A percentile compares a stretch with the other conserved stretches of the same genome.
phyloP scores from a whole-genome alignment of 92 coral and sea anemone genomes.

The Micromussa lordhowensis region DNA sequence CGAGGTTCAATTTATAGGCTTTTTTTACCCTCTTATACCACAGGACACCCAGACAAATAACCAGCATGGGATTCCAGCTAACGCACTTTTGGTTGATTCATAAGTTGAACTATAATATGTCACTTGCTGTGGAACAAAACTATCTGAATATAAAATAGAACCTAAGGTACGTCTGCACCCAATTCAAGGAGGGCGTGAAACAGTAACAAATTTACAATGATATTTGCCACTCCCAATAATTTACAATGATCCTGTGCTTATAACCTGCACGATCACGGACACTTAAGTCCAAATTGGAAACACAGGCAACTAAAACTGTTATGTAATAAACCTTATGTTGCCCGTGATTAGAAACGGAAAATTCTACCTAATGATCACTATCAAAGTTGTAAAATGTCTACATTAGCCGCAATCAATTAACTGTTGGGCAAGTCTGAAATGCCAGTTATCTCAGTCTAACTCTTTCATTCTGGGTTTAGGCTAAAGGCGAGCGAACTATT shows the following conservation, averaged over 20 bases:
- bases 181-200: not conserved
- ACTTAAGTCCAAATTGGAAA: not conserved
- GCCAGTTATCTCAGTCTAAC: too few relatives aligned
- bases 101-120: not conserved
- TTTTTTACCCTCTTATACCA: not conserved
- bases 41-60: not conserved
- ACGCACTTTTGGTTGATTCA: too few relatives aligned
- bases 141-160: not conserved
- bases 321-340: not conserved
- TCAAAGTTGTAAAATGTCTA: not conserved
- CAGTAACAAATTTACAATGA: not conserved
- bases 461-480: too few relatives aligned
- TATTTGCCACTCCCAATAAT: not conserved
- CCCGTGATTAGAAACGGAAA: not conserved
- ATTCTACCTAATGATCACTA: not conserved
- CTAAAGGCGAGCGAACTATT: not conserved
- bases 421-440: too few relatives aligned
- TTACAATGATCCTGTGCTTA: slow-evolving; percentile 5
- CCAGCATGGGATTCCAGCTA: not conserved
- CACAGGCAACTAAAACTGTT: not conserved
- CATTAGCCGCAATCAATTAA: not conserved
- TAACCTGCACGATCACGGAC: not conserved
- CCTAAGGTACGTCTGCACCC: slow-evolving; percentile 11
- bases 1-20: not conserved
- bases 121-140: not conserved